A percentile compares a stretch with the other conserved stretches of the same genome.
Evolutionary conservation across 2,888 invertebrate genomes (phyloP).

Genomic region (Pherbina coryleti): DNA sequence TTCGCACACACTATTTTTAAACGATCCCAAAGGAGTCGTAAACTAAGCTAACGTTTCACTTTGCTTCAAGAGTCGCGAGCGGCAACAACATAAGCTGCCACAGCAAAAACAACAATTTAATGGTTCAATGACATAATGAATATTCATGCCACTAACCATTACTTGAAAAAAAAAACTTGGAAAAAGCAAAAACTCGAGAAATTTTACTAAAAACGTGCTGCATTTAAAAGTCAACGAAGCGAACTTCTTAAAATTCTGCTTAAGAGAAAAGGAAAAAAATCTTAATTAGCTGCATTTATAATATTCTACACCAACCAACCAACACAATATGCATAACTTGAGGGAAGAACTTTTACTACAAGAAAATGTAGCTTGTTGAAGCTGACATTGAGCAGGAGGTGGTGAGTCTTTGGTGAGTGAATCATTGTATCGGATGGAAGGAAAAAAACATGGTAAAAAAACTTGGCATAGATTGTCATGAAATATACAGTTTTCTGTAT

Average conservation of each 20-base stretch:
- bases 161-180: not conserved
- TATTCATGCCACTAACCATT: conserved; percentile 12
- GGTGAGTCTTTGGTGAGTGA: too few species aligned
- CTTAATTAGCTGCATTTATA: conserved; percentile 27
- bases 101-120: conserved; percentile 24
- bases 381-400: too few species aligned
- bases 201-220: conserved; percentile 4
- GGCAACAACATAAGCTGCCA: conserved; percentile 33
- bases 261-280: not conserved
- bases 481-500: too few species aligned
- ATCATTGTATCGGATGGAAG: too few species aligned
- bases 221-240: conserved; percentile 12
- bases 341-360: too few species aligned
- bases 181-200: not conserved
- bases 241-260: not conserved
- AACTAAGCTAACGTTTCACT: conserved; percentile 23
- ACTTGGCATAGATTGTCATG: too few species aligned
- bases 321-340: too few species aligned
- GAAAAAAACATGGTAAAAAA: too few species aligned
- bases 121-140: conserved; percentile 31
- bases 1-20: conserved; percentile 14
- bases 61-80: conserved; percentile 30
- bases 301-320: not conserved
- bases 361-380: too few species aligned
- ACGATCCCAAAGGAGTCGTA: conserved; percentile 18